Percentiles rank a stretch among this genome's conserved stretches.
These are phyloP conservation scores for Aeoliscus strigatus DNA, from an alignment of 2,797 vertebrate species.

Conservation along the genomic window DNA sequence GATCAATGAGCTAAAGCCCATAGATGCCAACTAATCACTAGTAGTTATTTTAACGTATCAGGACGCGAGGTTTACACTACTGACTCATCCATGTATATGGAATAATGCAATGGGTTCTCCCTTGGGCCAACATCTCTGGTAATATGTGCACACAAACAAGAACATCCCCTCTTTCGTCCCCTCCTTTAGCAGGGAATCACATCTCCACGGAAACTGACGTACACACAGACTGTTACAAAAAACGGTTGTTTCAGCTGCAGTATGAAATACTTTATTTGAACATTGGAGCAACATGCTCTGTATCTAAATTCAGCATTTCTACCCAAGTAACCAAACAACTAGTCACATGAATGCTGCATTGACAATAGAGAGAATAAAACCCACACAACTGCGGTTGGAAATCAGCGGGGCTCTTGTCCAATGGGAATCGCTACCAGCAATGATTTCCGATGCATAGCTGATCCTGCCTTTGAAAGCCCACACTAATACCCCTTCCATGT, in stretches of 20 bases:
- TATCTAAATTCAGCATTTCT: conserved; percentile 4
- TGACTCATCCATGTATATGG: too few relatives aligned
- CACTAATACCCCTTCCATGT: conserved; percentile 59
- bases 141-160: too few relatives aligned
- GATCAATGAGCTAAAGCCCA: too few relatives aligned
- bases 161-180: too few relatives aligned
- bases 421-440: conserved; percentile 53
- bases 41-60: too few relatives aligned
- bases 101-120: too few relatives aligned
- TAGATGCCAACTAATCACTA: too few relatives aligned
- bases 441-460: conserved; percentile 67
- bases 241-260: conserved; percentile 10
- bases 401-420: conserved; percentile 40
- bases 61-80: too few relatives aligned
- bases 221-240: conserved; percentile 23
- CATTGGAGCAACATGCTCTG: conserved; percentile 1
- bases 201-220: too few relatives aligned
- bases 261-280: not conserved
- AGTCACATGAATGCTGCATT: conserved; percentile 11
- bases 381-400: conserved; percentile 50
- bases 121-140: too few relatives aligned
- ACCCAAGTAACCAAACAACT: conserved; percentile 20
- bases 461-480: conserved; percentile 63
- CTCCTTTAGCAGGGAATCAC: too few relatives aligned
- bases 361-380: conserved; percentile 18